Percentiles rank a stretch among this genome's conserved stretches.
Conservation (phyloP, 2,113 vertebrate species). For the Callospermophilus lateralis region DNA sequence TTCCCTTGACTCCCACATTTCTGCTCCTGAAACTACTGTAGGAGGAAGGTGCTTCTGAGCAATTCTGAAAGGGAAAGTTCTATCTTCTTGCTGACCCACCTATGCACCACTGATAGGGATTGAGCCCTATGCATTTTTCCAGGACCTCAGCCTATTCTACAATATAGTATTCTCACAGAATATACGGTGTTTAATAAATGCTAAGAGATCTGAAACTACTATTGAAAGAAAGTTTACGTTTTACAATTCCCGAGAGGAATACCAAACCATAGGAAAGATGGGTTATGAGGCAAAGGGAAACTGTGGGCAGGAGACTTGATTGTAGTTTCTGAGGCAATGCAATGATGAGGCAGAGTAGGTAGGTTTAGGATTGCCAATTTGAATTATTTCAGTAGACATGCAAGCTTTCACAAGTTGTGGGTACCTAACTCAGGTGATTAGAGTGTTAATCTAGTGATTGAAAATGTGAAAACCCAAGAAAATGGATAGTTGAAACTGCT, state of each 20-base stretch:
- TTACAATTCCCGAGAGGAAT: background rate
- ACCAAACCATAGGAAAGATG: rapidly evolving
- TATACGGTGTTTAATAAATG: background rate
- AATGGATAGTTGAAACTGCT: background rate
- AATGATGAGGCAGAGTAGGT: background rate
- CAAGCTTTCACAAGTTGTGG: rapidly evolving
- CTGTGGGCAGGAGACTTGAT: background rate
- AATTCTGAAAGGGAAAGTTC: background rate
- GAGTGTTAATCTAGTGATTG: rapidly evolving
- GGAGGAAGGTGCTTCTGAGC: background rate
- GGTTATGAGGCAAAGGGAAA: background rate
- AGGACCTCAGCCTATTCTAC: background rate
- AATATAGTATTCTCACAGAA: background rate
- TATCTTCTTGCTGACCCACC: background rate
- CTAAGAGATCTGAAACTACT: background rate
- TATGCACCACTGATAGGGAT: background rate
- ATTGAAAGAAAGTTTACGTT: background rate
- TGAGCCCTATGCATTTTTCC: background rate
- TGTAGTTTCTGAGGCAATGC: background rate
- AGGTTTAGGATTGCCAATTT: background rate
- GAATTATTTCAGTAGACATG: background rate
- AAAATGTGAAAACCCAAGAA: background rate
- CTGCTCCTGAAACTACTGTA: background rate
- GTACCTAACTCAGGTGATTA: background rate
- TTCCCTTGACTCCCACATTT: background rate